Evolutionary conservation across 2,888 invertebrate species (phyloP), one percentile per base, ranked within the genome.

Genomic region (Latheticus oryzae): DNA sequence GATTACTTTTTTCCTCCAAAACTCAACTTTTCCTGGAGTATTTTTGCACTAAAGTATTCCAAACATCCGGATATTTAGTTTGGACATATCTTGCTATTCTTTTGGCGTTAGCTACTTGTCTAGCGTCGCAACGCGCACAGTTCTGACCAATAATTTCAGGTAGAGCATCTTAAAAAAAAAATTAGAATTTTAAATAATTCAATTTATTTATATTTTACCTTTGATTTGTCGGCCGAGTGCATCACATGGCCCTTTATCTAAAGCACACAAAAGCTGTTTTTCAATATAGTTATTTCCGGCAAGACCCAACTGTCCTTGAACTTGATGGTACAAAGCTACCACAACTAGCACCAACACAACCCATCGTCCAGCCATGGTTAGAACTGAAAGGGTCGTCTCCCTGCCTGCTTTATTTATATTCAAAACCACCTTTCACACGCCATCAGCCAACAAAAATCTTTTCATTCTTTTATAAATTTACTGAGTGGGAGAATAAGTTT

Each of bases 221-320:
- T 83, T 86, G 24, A 87, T 78, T 73, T 84, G 85, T 54, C 78
- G 78, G 58, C 87, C 87, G 47, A 85, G 76, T 54, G 79, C 76
- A 74, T 86, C 86, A 68, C 87, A 87, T 5, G 82, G 82, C 59
- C 80, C 83, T 63, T 78, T 80, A 61, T 83, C 82, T 30, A 86
- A 76, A 37, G 85, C 82, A 69, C 86, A 86, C 67, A 82, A 77
- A 48, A 86, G 80, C 69, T 85, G 83, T 55, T 68, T 71, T 54
- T 79, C 76, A 12, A 78, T 66, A 58, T 75, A 76, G 45, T 62
- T 70, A 50, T 64, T 69, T 7, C 70, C 70, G 5, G 60, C 43
- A 7, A 68, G 63, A 12, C 62, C 63, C 43, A 50, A 54, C 50
- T 72, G 71, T 9, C 67, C 60, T 61, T 65, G 51, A 13, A 37